Evolutionary conservation across 2,113 vertebrate species (phyloP).

Genomic region (Garra rufa): DNA sequence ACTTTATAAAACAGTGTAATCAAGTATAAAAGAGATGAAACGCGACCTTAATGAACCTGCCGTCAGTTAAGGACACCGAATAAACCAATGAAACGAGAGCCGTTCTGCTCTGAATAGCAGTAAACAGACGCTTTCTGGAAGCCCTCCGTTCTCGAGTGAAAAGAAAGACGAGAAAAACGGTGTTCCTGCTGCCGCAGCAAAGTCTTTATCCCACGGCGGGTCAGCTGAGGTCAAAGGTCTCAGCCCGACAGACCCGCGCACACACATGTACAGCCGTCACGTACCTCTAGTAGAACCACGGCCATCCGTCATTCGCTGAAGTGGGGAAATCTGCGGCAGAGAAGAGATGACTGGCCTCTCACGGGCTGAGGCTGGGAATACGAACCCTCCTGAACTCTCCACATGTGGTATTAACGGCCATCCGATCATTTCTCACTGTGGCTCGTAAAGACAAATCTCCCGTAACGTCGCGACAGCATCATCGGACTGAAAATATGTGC

Average conservation of each 20-base stretch:
- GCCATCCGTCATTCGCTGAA: background rate
- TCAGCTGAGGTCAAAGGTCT: constrained; percentile 16
- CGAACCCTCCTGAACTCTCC: background rate
- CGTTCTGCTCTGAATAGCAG: constrained; percentile 40
- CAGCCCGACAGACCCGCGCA: constrained; percentile 17
- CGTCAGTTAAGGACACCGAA: constrained; percentile 48
- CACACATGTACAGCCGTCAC: constrained; percentile 36
- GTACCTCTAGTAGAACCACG: background rate
- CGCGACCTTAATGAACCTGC: constrained; percentile 42
- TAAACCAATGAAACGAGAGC: constrained; percentile 48
- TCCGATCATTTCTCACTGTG: constrained; percentile 76
- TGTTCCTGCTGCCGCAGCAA: constrained; percentile 28
- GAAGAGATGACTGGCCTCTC: background rate
- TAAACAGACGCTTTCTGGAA: constrained; percentile 56
- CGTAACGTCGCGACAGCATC: constrained; percentile 73
- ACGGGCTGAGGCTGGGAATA: background rate
- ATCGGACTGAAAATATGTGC: constrained; percentile 81
- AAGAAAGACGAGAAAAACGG: constrained; percentile 17
- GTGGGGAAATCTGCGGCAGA: background rate
- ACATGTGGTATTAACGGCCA: constrained; percentile 63
- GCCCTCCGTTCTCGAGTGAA: constrained; percentile 26
- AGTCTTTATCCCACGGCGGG: constrained; percentile 15
- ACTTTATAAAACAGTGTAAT: constrained; percentile 57
- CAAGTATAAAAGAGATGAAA: constrained; percentile 56
- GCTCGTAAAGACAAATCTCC: constrained; percentile 73